Conservation (phyloP, 1,140 invertebrate species). For the Drosophila triauraria region DNA sequence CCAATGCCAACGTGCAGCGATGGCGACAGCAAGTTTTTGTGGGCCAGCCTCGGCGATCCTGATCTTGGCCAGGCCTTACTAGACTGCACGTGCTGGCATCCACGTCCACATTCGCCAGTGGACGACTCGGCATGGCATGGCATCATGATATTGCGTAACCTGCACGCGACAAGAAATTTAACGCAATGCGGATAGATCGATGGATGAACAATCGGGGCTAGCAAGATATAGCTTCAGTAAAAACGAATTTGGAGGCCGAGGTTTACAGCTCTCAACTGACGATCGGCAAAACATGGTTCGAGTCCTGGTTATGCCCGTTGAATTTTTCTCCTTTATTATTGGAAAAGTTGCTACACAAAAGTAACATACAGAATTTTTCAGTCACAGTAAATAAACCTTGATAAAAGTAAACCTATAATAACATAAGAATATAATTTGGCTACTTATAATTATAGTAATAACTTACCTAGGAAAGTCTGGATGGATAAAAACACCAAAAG, state of each 20-base stretch:
- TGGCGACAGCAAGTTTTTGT: constrained; percentile 69
- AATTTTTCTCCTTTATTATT: too few species aligned
- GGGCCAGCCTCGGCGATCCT: constrained; percentile 14
- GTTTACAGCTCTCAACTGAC: too few species aligned
- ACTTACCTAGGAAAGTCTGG: too few species aligned
- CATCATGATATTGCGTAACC: constrained; percentile 73
- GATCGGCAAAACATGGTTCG: too few species aligned
- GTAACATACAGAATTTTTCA: too few species aligned
- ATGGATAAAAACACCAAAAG: too few species aligned
- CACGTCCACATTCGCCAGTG: constrained; percentile 36
- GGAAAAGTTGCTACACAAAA: too few species aligned
- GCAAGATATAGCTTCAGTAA: neutral
- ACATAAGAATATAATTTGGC: neutral
- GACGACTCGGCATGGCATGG: neutral
- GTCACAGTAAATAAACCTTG: too few species aligned
- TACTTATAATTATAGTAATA: too few species aligned
- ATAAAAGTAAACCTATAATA: neutral
- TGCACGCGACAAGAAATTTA: constrained; percentile 76
- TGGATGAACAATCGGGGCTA: constrained; percentile 7
- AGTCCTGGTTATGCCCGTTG: too few species aligned
- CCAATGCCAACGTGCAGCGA: constrained; percentile 47
- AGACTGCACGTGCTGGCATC: constrained; percentile 70
- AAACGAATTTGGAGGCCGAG: too few species aligned
- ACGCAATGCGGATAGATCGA: constrained; percentile 43
- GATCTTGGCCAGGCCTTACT: constrained; percentile 49